phyloP scores from a whole-genome alignment of 2,113 vertebrate genomes.

The Piliocolobus tephrosceles region DNA sequence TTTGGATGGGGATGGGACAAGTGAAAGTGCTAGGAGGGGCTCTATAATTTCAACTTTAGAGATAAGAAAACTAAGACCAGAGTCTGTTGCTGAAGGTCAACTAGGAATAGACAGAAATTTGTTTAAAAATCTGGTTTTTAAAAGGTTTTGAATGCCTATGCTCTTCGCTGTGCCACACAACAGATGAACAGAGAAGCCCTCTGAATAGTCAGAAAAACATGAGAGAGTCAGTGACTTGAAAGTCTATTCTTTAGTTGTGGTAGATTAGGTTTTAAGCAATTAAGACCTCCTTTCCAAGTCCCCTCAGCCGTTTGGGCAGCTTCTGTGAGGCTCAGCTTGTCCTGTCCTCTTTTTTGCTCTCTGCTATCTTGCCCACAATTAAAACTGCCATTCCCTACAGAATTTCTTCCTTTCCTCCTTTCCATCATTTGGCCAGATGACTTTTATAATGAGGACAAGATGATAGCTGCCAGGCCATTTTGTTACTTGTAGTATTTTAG shows the following conservation, averaged over 20 bases:
- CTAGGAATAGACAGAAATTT: background rate
- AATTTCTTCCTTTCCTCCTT: background rate
- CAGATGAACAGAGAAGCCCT: background rate
- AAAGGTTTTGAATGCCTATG: background rate
- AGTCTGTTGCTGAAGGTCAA: background rate
- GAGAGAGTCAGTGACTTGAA: background rate
- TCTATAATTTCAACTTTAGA: background rate
- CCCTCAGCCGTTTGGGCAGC: background rate
- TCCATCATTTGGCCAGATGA: background rate
- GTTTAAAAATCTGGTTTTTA: background rate
- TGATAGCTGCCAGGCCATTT: background rate
- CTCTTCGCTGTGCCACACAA: background rate
- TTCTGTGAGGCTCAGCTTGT: background rate
- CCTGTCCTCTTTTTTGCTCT: background rate
- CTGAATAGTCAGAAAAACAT: background rate
- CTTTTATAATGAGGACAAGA: background rate
- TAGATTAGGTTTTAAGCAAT: background rate
- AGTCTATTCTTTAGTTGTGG: background rate
- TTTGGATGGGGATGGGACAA: too few relatives aligned
- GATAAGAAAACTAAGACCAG: slow-evolving; percentile 16
- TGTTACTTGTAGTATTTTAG: background rate
- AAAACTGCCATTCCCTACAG: background rate
- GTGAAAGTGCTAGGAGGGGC: too few relatives aligned
- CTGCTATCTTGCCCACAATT: background rate
- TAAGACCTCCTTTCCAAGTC: background rate